These are phyloP conservation scores for Cervus canadensis DNA, from an alignment of 2,113 vertebrate genomes.

Conservation along the genomic window DNA sequence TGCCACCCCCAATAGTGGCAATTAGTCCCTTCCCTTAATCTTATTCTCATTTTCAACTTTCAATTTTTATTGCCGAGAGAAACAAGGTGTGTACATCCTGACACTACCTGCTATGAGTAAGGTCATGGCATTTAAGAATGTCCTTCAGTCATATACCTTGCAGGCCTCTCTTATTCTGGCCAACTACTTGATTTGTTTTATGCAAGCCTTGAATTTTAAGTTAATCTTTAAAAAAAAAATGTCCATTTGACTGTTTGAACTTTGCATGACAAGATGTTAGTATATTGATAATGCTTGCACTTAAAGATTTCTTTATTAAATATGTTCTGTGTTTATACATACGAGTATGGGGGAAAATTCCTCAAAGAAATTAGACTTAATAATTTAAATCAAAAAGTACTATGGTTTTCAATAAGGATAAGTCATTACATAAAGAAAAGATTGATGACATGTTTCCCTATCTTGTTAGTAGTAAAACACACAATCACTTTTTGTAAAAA, in stretches of 20 bases:
- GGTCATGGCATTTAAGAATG: fast-evolving
- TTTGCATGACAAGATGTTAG: background rate
- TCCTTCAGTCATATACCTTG: fast-evolving
- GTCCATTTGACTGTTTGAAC: background rate
- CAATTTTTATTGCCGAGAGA: background rate
- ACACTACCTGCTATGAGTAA: fast-evolving
- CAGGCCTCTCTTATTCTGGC: background rate
- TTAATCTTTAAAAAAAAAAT: background rate
- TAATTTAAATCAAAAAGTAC: background rate
- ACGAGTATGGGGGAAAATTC: background rate
- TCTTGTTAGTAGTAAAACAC: background rate
- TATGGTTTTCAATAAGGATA: background rate
- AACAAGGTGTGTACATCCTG: fast-evolving
- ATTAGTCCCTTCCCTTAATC: background rate
- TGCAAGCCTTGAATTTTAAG: background rate
- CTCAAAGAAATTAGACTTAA: background rate
- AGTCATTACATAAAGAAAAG: slow-evolving; percentile 26
- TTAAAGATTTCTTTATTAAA: background rate
- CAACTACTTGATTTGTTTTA: background rate
- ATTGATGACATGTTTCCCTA: background rate
- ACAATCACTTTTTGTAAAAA: background rate
- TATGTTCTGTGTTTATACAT: background rate
- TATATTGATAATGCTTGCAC: background rate
- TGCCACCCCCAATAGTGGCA: background rate
- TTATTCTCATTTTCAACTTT: background rate